phyloP scores from a whole-genome alignment of 2,888 invertebrate species.

The Cryptus viduatorius region DNA sequence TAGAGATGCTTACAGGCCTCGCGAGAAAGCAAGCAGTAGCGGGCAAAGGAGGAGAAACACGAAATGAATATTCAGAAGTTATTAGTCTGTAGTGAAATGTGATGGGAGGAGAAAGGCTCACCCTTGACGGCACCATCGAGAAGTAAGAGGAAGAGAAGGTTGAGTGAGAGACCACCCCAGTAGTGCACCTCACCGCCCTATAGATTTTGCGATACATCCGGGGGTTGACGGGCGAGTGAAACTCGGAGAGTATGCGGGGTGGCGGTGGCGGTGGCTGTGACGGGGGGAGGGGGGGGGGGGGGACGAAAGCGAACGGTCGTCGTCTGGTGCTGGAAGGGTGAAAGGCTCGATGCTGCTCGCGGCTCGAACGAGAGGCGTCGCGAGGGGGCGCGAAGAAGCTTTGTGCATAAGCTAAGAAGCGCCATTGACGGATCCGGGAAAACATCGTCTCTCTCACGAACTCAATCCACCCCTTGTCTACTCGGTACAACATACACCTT shows the following conservation, averaged over 20 bases:
- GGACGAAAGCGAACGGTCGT: slow-evolving; percentile 67
- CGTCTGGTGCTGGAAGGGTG: slow-evolving; percentile 69
- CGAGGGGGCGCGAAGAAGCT: slow-evolving; percentile 76
- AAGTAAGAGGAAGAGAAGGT: slow-evolving; percentile 32
- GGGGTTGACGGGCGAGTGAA: slow-evolving; percentile 70
- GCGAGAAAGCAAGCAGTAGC: slow-evolving; percentile 72
- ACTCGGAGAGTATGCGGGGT: slow-evolving; percentile 56
- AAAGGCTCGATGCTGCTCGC: slow-evolving; percentile 63
- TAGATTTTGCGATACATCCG: slow-evolving; percentile 84
- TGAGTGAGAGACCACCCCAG: slow-evolving; percentile 51
- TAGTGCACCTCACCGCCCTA: slow-evolving; percentile 71
- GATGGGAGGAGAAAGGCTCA: slow-evolving; percentile 81
- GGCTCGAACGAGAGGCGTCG: slow-evolving; percentile 52
- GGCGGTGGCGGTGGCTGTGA: not conserved
- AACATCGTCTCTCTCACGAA: slow-evolving; percentile 34
- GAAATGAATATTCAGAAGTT: slow-evolving; percentile 85
- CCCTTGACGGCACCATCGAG: slow-evolving; percentile 80
- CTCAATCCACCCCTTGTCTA: slow-evolving; percentile 9
- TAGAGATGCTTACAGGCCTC: slow-evolving; percentile 79
- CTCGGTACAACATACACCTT: slow-evolving; percentile 25
- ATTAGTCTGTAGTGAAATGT: slow-evolving; percentile 85
- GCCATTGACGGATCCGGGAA: slow-evolving; percentile 79
- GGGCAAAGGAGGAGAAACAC: slow-evolving; percentile 84
- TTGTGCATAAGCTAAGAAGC: slow-evolving; percentile 83
- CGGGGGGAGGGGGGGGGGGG: slow-evolving; percentile 32